These are phyloP conservation scores for Rhynchophorus ferrugineus DNA, from an alignment of 1,140 invertebrate species.

Conservation along the genomic window DNA sequence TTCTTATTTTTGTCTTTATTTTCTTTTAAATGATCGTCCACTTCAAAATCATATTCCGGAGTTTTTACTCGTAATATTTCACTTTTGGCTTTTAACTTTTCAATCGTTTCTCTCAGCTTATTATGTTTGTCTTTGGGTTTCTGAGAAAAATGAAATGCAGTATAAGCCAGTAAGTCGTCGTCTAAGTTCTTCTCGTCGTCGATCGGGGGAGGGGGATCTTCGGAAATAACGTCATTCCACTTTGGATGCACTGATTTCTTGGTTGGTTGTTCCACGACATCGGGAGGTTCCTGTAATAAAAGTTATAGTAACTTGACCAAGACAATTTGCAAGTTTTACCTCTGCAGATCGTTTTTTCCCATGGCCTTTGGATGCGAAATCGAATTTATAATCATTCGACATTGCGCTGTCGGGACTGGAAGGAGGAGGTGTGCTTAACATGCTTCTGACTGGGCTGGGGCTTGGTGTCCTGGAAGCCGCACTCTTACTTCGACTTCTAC, in stretches of 20 bases:
- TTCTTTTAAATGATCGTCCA: conserved; percentile 28
- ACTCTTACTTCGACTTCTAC: conserved; percentile 35
- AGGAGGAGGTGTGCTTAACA: conserved; percentile 22
- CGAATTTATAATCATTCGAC: conserved; percentile 20
- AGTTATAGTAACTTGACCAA: no score
- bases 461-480: conserved; percentile 39
- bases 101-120: conserved; percentile 51
- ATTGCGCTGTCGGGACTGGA: conserved; percentile 12
- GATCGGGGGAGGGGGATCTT: neutral
- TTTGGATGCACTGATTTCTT: neutral
- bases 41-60: conserved; percentile 22
- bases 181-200: conserved; percentile 5
- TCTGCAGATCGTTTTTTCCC: conserved; percentile 2
- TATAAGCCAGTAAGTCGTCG: conserved; percentile 5
- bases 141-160: conserved; percentile 20
- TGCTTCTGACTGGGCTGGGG: conserved; percentile 39
- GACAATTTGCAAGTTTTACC: no score
- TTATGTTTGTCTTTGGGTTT: conserved; percentile 50
- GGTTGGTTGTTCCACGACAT: conserved; percentile 3
- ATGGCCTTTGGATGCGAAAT: conserved; percentile 22
- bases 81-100: conserved; percentile 57
- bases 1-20: conserved; percentile 34
- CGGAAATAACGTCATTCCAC: neutral
- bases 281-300: conserved; percentile 5
- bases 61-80: conserved; percentile 40